phyloP scores from a whole-genome alignment of 2,888 invertebrate species.

The Meandrusa payeni region DNA sequence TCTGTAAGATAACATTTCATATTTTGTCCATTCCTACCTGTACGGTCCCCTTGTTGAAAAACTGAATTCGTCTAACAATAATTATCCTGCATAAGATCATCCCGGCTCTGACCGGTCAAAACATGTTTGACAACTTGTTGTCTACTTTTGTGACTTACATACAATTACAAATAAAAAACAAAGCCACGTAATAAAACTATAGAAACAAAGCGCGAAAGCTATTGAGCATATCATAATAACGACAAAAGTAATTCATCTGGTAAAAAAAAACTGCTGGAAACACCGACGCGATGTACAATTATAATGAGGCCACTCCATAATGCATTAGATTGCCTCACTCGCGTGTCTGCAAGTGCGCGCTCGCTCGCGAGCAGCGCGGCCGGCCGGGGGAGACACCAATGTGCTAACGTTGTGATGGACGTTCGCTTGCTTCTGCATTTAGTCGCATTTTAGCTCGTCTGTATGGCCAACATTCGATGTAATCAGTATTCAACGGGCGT shows the following conservation, averaged over 20 bases:
- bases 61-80: conserved; percentile 18
- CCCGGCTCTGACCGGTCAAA: conserved; percentile 35
- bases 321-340: conserved; percentile 41
- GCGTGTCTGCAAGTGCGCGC: no score
- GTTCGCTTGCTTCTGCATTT: conserved; percentile 26
- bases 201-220: background rate
- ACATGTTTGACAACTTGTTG: conserved; percentile 36
- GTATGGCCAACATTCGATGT: conserved; percentile 42
- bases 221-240: background rate
- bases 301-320: conserved; percentile 41
- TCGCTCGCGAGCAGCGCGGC: no score
- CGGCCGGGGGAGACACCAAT: background rate
- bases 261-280: conserved; percentile 20
- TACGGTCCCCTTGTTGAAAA: conserved; percentile 10
- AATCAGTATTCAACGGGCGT: conserved; percentile 58
- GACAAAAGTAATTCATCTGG: background rate
- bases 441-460: conserved; percentile 33
- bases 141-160: conserved; percentile 22
- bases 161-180: background rate
- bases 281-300: conserved; percentile 31
- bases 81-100: conserved; percentile 13
- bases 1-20: no score
- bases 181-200: background rate
- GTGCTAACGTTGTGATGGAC: conserved; percentile 12
- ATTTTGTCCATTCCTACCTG: no score